phyloP scores from a whole-genome alignment of 2,888 invertebrate genomes.

The Palloptera scutellata region DNA sequence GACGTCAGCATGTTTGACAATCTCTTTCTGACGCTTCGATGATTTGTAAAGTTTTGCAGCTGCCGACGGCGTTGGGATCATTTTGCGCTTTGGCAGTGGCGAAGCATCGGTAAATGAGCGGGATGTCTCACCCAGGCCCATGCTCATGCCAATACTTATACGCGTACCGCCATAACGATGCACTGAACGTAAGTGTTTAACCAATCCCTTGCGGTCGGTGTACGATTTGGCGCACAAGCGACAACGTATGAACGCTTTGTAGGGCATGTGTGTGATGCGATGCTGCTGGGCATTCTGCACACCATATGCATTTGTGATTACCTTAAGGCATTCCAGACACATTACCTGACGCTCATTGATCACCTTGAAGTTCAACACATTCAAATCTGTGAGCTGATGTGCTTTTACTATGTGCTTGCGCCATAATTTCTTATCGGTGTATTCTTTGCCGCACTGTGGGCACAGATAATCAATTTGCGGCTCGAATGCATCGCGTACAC shows the following conservation, averaged over 20 bases:
- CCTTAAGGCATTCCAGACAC: constrained; percentile 55
- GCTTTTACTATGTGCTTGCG: constrained; percentile 54
- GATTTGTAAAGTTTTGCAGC: constrained; percentile 12
- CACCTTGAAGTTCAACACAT: constrained; percentile 52
- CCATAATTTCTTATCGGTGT: constrained; percentile 55
- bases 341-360: constrained; percentile 54
- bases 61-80: not conserved
- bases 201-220: constrained; percentile 56
- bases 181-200: constrained; percentile 53
- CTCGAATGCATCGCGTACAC: constrained; percentile 51
- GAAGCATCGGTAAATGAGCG: constrained; percentile 17
- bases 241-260: constrained; percentile 55
- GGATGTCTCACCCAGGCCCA: not conserved
- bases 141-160: not conserved
- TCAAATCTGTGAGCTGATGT: constrained; percentile 54
- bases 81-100: constrained; percentile 5
- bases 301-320: constrained; percentile 58
- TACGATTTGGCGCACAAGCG: constrained; percentile 55
- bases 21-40: constrained; percentile 49
- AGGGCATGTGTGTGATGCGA: constrained; percentile 55
- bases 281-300: constrained; percentile 59
- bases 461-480: constrained; percentile 56
- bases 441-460: constrained; percentile 56
- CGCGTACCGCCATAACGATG: constrained; percentile 39
- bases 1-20: constrained; percentile 52